Base-by-base conservation (phyloP, 2,113 vertebrate genomes). In the Circaetus cinerascens region DNA sequence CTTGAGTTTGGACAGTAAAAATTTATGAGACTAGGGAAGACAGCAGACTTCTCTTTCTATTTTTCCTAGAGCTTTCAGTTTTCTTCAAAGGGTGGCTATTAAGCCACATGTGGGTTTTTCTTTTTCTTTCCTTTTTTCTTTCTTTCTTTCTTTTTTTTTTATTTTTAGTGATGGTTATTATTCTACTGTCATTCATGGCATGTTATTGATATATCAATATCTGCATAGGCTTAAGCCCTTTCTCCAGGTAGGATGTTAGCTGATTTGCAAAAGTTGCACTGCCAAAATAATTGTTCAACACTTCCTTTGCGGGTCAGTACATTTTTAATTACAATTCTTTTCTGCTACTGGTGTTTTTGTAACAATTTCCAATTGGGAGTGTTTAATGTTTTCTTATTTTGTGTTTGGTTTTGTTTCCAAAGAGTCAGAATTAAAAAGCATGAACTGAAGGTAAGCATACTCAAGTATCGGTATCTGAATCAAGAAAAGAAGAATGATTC, bases 31-130 rank as follows among this genome's bases (percentile, higher is more conserved):
- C 36, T 67, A 55, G 92, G 59, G 69, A 96, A 88, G 91, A 94
- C 38, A 80, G 68, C 77, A 85, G 60, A 41, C 50, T 82, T 72
- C 67, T 94, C 93, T 76, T 91, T 46, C 56, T 90, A 2, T 95
- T 95, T 97, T 97, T 97, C 96, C 16, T 71, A 55, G 92, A 95
- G 81, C 62, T 94, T 94, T 97, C 64, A 50, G 68, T 90, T 97
- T 94, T 96, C 88, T 96, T 96, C 89, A 96, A 88, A 97, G 93
- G 17, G 9, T 82, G 94, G 68, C 57, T 96, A 75, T 90, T 89
- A 96, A 97, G 78, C 36, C 40, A 79, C 19, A 7, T 90, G 73
- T 73, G 45, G 38, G 7, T 9, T 94, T 77, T 86, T 68, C 10
- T 80, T 72, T 53, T 71, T 30, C 4, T 73, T 63, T 19, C 4